A percentile compares a stretch with the other conserved stretches of the same genome.
These are phyloP conservation scores for Schizopygopsis pylzovi DNA, from an alignment of 2,797 vertebrate genomes.

Conservation along the genomic window DNA sequence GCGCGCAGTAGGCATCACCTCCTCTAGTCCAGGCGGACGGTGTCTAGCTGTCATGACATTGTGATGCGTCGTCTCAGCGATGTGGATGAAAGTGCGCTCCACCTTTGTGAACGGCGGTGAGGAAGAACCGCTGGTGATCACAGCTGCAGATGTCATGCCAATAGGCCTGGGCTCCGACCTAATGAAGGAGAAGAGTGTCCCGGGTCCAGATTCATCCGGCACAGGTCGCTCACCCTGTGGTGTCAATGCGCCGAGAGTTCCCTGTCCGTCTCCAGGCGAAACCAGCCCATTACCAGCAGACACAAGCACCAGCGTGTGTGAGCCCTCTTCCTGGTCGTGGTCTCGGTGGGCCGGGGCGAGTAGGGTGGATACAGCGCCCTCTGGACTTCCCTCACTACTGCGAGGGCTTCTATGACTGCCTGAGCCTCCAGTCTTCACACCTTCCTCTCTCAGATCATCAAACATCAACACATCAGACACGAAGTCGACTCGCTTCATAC, in stretches of 20 bases:
- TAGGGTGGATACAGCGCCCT: slow-evolving; percentile 81
- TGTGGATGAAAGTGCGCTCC: slow-evolving; percentile 88
- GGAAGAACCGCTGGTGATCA: slow-evolving; percentile 69
- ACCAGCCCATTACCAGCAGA: slow-evolving; percentile 82
- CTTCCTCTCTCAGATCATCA: slow-evolving; percentile 72
- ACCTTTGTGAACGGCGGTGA: slow-evolving; percentile 89
- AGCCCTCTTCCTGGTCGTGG: slow-evolving; percentile 87
- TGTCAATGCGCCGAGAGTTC: slow-evolving; percentile 83
- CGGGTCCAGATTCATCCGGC: slow-evolving; percentile 84
- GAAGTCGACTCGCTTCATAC: slow-evolving; percentile 83
- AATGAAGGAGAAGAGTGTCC: slow-evolving; percentile 83
- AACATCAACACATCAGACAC: slow-evolving; percentile 79
- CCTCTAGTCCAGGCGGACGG: slow-evolving; percentile 68
- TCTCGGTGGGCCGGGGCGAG: slow-evolving; percentile 83
- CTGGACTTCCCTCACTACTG: slow-evolving; percentile 84
- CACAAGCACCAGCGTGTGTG: slow-evolving; percentile 87
- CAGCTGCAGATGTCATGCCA: slow-evolving; percentile 44
- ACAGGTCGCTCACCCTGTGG: slow-evolving; percentile 86
- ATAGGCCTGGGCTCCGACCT: slow-evolving; percentile 84
- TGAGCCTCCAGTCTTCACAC: slow-evolving; percentile 71
- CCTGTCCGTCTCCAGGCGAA: slow-evolving; percentile 81
- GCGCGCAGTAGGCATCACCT: slow-evolving; percentile 67
- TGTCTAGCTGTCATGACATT: slow-evolving; percentile 83
- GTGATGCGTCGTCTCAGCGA: slow-evolving; percentile 86
- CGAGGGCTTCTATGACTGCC: slow-evolving; percentile 83